Evolutionary conservation across 2,888 invertebrate species (phyloP), one percentile per base, ranked within the genome.

Genomic region (Rhogogaster chlorosoma): DNA sequence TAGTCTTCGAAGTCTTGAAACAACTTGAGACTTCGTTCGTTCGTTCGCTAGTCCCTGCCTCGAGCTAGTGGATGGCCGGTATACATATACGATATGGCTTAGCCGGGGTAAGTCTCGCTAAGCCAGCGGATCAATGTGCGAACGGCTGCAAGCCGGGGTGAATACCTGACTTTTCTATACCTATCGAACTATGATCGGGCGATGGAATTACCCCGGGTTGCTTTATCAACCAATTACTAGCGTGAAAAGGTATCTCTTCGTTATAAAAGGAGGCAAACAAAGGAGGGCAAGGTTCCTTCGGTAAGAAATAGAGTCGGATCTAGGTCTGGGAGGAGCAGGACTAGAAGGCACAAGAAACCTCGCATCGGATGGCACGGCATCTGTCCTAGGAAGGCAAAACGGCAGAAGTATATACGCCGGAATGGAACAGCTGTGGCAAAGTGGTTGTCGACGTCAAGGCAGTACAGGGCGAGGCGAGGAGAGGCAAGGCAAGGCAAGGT

Each of bases 151-250:
- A 80, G 80, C 80, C 61, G 80, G 80, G 61, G n/a, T 80, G 80
- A 80, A 80, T 80, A 80, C 80, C 57, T 61, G 57, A 80, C 80
- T 80, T 61, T 61, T 80, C 80, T 61, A 38, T 57, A 57, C 80
- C 29, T 61, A 61, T 57, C 57, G 38, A 80, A 61, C 77, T 32
- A 80, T 36, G 57, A 57, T 80, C 80, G 57, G 57, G 36, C 36
- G 36, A 80, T 61, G 15, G 32, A 61, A 36, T 80, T 80, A 80
- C 61, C 61, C 61, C 29, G 15, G n/a, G 22, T 86, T 88, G 87
- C 88, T 90, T 91, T 89, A 92, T 91, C 90, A 89, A 89, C 87
- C 89, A 90, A 91, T 91, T 91, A 89, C 87, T 32, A 70, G 57
- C 57, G 80, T 80, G 61, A 80, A 80, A 80, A 80, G 80, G 36